A percentile compares a stretch with the other conserved stretches of the same genome.
Conservation (phyloP, 2,113 vertebrate genomes). For the Tragelaphus scriptus region DNA sequence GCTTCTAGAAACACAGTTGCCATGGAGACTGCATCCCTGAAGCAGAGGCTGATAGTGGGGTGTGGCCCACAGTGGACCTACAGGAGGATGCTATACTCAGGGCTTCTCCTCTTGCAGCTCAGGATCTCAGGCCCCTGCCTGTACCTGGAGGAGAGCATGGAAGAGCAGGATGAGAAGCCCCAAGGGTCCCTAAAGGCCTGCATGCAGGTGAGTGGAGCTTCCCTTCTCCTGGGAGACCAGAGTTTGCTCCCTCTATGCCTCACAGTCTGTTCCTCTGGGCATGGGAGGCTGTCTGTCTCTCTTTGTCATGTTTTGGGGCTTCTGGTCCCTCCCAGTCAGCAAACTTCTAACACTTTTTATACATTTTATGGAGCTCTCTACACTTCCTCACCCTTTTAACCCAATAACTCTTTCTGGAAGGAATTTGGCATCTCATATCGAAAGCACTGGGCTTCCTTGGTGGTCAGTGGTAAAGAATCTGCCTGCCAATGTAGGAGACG, state of each 20-base stretch:
- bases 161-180: constrained; percentile 18
- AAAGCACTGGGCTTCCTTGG: background rate
- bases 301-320: background rate
- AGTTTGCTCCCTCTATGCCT: background rate
- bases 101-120: background rate
- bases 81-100: background rate
- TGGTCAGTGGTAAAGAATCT: background rate
- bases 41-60: background rate
- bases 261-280: background rate
- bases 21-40: background rate
- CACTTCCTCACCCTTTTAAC: background rate
- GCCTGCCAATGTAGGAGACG: background rate
- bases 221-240: background rate
- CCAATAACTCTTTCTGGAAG: background rate
- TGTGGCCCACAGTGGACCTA: no score
- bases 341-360: background rate
- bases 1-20: background rate
- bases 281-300: background rate
- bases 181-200: background rate
- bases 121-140: background rate
- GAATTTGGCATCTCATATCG: background rate
- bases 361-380: background rate
- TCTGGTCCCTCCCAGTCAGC: background rate
- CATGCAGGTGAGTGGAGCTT: background rate
- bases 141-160: constrained; percentile 25